Base-by-base conservation (phyloP, 2,113 vertebrate species). In the Calyptomena viridis region DNA sequence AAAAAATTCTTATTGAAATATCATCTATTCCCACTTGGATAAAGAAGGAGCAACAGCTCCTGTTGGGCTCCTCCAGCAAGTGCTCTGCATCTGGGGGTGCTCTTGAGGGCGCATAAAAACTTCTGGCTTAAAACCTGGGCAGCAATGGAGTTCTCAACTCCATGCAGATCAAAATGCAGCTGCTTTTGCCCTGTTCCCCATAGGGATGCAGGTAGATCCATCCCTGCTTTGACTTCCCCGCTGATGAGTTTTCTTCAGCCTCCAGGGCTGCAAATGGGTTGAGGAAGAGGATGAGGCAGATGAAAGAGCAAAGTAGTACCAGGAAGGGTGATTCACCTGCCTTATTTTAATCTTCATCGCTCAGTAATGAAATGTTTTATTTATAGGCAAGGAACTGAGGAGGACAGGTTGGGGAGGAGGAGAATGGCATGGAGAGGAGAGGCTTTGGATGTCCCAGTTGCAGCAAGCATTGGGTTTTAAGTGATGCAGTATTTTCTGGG, bases 291-390 rank as follows among this genome's bases (percentile, higher is more conserved):
- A 82, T 66, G 63, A 94, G 64, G 72, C 33, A 78, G 83, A 93
- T 84, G 79, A 90, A 95, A 95, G 80, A 89, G 56, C 3, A 2
- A 35, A 86, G 68, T 73, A 64, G 76, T 49, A 74, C 56, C 52
- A n/a, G 56, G 30, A 42, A 88, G 69, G 16, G 69, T 94, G 91
- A 89, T 73, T 95, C 94, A 95, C 91, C 73, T 94, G 64, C 74
- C 30, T 95, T 56, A 74, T 92, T 93, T 93, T 86, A 88, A 75
- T 74, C 86, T 92, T 78, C 35, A 60, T 91, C 66, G 33, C 60
- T 94, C 8, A 3, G 64, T 89, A 94, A 94, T 92, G 49, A 87
- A 79, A 46, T 75, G 6, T 84, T 74, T 94, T 92, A 90, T 80
- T 91, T 95, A 95, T 89, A 93, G 71, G 42, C 2, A 6, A 56